Conservation (phyloP, 2,888 invertebrate genomes). For the Adela reaumurella region DNA sequence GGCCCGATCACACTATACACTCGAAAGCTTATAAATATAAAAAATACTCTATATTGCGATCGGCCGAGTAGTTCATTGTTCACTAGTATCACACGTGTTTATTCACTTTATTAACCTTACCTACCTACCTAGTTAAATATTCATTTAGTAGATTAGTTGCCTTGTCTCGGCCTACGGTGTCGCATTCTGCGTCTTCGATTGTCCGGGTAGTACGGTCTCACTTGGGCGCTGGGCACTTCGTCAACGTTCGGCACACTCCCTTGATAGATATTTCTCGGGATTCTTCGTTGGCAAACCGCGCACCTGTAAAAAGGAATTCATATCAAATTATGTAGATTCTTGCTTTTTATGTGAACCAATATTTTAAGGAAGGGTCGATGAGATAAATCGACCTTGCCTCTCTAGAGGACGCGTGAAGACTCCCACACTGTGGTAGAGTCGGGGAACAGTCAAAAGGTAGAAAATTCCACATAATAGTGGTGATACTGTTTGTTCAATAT, state of each 20-base stretch:
- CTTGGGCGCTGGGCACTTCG: not conserved
- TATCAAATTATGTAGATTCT: too few species aligned
- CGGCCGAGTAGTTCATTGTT: not conserved
- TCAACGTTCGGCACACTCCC: not conserved
- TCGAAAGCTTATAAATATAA: not conserved
- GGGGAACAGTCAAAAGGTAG: too few species aligned
- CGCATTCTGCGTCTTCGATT: not conserved
- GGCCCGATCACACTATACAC: too few species aligned
- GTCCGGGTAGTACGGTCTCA: not conserved
- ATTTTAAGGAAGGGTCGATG: too few species aligned
- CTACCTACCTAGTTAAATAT: not conserved
- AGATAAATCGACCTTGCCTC: too few species aligned
- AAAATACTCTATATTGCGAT: not conserved
- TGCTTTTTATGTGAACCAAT: too few species aligned
- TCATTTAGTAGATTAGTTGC: not conserved
- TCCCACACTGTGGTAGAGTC: too few species aligned
- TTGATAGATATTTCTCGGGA: not conserved
- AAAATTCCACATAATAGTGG: too few species aligned
- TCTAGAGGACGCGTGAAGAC: too few species aligned
- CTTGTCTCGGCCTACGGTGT: not conserved
- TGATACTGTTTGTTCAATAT: too few species aligned
- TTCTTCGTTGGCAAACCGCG: slow-evolving; percentile 24
- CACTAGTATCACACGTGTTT: not conserved
- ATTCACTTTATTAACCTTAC: too few species aligned
- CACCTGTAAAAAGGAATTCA: slow-evolving; percentile 22